Conservation (phyloP, 2,113 vertebrate species). For the Hiodon alosoides region DNA sequence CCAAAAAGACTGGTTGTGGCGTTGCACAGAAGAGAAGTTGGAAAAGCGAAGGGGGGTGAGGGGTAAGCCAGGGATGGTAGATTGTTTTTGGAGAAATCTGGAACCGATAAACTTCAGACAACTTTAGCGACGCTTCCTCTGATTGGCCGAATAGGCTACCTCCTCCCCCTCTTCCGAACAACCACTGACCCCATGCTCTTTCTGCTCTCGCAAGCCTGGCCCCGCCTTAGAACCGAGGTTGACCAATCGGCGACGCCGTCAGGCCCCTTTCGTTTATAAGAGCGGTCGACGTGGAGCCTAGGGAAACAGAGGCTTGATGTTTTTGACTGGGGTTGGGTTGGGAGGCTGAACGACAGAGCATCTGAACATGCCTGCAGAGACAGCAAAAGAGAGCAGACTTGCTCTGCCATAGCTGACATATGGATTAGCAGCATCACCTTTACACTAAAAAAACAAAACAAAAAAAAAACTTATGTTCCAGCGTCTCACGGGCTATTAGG, state of each 20-base stretch:
- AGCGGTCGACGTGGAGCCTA: slow-evolving; percentile 27
- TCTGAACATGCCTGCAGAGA: not conserved
- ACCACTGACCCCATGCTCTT: slow-evolving; percentile 43
- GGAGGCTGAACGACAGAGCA: slow-evolving; percentile 26
- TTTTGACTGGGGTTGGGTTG: slow-evolving; percentile 45
- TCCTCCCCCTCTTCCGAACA: slow-evolving; percentile 56
- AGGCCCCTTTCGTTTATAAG: slow-evolving; percentile 54
- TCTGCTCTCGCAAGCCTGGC: slow-evolving; percentile 47
- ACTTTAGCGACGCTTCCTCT: slow-evolving; percentile 47
- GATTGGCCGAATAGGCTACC: slow-evolving; percentile 60
- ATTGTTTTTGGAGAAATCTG: slow-evolving; percentile 69
- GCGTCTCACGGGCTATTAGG: not conserved
- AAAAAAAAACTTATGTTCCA: too few relatives aligned
- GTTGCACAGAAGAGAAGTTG: slow-evolving; percentile 25
- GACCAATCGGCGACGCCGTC: slow-evolving; percentile 51
- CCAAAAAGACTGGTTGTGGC: slow-evolving; percentile 10
- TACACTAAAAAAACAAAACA: too few relatives aligned
- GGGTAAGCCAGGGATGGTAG: slow-evolving; percentile 37
- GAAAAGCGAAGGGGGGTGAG: slow-evolving; percentile 13
- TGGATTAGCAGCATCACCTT: not conserved
- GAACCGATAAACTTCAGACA: slow-evolving; percentile 79
- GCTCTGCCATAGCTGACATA: not conserved
- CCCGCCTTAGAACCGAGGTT: slow-evolving; percentile 28
- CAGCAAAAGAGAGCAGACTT: not conserved
- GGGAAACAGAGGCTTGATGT: slow-evolving; percentile 43